These are phyloP conservation scores for Sacculina carcini DNA, from an alignment of 2,888 invertebrate species.

Conservation along the genomic window DNA sequence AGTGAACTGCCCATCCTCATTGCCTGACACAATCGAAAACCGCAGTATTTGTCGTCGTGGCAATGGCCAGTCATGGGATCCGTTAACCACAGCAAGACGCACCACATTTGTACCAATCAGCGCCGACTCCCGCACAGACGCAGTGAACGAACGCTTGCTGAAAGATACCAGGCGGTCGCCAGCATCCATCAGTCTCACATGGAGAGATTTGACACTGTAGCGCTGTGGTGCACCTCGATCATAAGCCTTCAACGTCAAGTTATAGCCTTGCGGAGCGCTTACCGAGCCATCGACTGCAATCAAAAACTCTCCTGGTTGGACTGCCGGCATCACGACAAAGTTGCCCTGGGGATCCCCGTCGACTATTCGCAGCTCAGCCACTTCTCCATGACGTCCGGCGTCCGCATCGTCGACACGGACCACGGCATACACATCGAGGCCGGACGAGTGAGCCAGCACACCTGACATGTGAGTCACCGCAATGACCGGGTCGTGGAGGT, in stretches of 20 bases:
- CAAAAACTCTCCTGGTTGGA: conserved; percentile 26
- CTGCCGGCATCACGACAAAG: conserved; percentile 42
- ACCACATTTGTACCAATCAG: conserved; percentile 69
- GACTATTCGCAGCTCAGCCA: conserved; percentile 51
- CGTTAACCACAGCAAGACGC: conserved; percentile 54
- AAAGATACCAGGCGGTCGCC: conserved; percentile 63
- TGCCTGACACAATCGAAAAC: conserved; percentile 70
- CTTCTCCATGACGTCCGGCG: conserved; percentile 53
- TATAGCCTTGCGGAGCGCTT: conserved; percentile 49
- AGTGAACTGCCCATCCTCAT: conserved; percentile 61
- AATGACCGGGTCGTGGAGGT: conserved; percentile 61
- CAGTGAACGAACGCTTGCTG: conserved; percentile 49
- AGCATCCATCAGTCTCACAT: conserved; percentile 49
- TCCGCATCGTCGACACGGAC: conserved; percentile 60
- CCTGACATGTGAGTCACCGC: conserved; percentile 49
- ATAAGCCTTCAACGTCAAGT: conserved; percentile 54
- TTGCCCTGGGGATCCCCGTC: conserved; percentile 72
- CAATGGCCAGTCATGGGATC: conserved; percentile 55
- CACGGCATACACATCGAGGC: conserved; percentile 65
- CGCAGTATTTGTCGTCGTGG: conserved; percentile 58
- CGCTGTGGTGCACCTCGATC: conserved; percentile 57
- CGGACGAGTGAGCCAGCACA: conserved; percentile 46
- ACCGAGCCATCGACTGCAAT: conserved; percentile 51
- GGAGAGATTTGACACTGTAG: conserved; percentile 48
- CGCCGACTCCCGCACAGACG: conserved; percentile 60